Base-by-base conservation (phyloP, 2,888 invertebrate species). In the Danaus chrysippus region DNA sequence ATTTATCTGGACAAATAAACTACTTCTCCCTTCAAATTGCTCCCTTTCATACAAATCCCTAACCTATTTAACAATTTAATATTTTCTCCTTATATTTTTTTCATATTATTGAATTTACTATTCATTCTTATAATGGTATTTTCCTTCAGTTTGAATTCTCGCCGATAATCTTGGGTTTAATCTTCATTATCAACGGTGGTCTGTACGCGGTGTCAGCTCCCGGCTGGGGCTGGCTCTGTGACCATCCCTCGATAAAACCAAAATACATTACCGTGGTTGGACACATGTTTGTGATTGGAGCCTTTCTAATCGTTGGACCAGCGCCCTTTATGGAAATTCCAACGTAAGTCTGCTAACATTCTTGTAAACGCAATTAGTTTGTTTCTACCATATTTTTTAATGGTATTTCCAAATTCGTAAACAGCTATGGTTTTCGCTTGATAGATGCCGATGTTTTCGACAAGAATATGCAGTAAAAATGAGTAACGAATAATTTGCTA, bases 161-260 rank as follows among this genome's bases (percentile, higher is more conserved):
- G 0, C 94, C 95, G 0, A 92, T 96, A 54, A 79, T 94, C 11
- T 83, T 95, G 68, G 96, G 96, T 0, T 81, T 96, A 58, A 95
- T 97, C 93, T 97, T 97, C 77, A 94, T 97, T 53, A 95, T 96
- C 70, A 96, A 95, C 77, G 96, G 96, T 2, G 96, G 94, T 0
- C 92, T 94, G 10, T 97, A 97, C 81, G 96, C 96, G 0, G 60
- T 94, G 0, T 94, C 95, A 0, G 96, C 96, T 0, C 96, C 97
- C 0, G 86, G 86, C 2, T 96, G 95, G 94, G 97, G 97, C 34
- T 95, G 94, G 93, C 76, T 96, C 12, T 96, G 96, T 74, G 96
- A 97, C 82, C 93, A 92, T 71, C 91, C 92, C 41, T 74, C 84
- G 1, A 75, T 92, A 42, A 89, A 92, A 64, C 95, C 96, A 0